A percentile compares a stretch with the other conserved stretches of the same genome.
Conservation (phyloP, 2,113 vertebrate species). For the Microcebus murinus region DNA sequence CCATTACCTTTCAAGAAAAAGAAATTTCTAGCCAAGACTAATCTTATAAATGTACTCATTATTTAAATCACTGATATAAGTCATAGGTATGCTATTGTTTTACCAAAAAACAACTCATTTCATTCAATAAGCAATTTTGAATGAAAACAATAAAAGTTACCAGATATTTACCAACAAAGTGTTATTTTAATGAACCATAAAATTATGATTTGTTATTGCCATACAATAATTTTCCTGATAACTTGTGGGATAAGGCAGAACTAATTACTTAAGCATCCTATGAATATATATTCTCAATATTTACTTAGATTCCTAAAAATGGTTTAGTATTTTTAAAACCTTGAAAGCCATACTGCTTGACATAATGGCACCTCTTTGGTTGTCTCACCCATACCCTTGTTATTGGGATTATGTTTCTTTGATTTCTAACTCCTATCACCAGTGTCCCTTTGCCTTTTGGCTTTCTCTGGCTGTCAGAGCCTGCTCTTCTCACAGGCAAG, state of each 20-base stretch:
- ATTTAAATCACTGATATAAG: background rate
- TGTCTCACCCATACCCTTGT: rapidly evolving
- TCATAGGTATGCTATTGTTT: background rate
- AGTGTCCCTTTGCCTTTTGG: background rate
- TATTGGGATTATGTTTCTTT: background rate
- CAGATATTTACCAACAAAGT: slow-evolving; percentile 15
- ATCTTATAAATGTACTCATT: background rate
- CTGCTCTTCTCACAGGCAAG: background rate
- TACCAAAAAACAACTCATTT: background rate
- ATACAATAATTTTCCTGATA: background rate
- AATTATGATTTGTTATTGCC: slow-evolving; percentile 18
- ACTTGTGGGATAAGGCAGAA: background rate
- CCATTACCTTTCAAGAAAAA: background rate
- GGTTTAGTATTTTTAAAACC: background rate
- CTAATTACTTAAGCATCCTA: background rate
- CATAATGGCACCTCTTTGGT: background rate
- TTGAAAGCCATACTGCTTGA: background rate
- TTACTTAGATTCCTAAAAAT: background rate
- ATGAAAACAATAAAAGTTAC: slow-evolving; percentile 10
- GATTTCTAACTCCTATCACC: background rate
- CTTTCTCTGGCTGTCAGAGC: background rate
- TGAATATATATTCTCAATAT: background rate
- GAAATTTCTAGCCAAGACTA: background rate
- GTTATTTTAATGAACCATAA: background rate
- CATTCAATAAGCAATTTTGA: background rate